phyloP scores from a whole-genome alignment of 2,797 vertebrate genomes.

The Sebastes steindachneri region DNA sequence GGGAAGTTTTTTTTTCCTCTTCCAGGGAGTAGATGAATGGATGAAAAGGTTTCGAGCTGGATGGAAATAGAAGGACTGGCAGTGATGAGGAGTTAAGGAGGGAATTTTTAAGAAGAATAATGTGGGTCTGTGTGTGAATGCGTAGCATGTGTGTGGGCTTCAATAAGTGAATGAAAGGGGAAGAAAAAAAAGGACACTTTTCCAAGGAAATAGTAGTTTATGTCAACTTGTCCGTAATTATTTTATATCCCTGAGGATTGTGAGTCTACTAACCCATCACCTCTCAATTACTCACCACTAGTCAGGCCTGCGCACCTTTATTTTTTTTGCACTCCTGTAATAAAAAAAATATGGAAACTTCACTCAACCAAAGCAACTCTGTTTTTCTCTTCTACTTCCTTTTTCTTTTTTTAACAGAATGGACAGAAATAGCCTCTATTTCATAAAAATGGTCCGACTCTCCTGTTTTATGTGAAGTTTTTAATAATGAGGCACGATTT shows the following conservation, averaged over 20 bases:
- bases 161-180: constrained; percentile 38
- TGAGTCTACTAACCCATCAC: constrained; percentile 39
- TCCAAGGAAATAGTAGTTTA: constrained; percentile 33
- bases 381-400: not conserved
- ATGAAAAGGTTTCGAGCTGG: constrained; percentile 54
- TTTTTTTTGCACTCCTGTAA: constrained; percentile 17
- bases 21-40: constrained; percentile 41
- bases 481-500: not conserved
- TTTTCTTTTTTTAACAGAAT: constrained; percentile 14
- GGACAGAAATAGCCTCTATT: constrained; percentile 19
- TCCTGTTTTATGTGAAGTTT: constrained; percentile 16
- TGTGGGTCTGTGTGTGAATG: constrained; percentile 29
- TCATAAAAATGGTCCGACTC: not conserved
- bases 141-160: constrained; percentile 30
- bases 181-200: constrained; percentile 18
- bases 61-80: constrained; percentile 49
- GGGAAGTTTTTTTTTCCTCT: constrained; percentile 35
- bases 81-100: constrained; percentile 43
- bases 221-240: constrained; percentile 41
- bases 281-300: constrained; percentile 33
- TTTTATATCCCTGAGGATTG: constrained; percentile 39
- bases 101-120: constrained; percentile 48
- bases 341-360: constrained; percentile 48
- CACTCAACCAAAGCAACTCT: not conserved
- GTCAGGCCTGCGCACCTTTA: constrained; percentile 28